Evolutionary conservation across 2,797 vertebrate genomes (phyloP).

Genomic region (Prunella strophiata): DNA sequence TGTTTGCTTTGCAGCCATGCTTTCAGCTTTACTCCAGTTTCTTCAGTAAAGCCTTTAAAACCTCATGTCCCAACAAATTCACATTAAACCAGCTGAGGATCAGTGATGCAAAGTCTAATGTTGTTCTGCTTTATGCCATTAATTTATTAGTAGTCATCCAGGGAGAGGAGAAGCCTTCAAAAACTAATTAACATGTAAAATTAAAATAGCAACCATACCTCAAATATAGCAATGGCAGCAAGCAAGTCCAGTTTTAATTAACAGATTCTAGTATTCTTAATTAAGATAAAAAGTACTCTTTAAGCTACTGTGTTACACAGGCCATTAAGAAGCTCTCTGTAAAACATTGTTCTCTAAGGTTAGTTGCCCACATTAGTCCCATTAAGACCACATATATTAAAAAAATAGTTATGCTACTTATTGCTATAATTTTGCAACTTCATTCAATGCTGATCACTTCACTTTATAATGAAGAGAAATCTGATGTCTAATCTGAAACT

Average conservation of each 20-base stretch:
- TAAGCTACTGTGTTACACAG: slow-evolving; percentile 4
- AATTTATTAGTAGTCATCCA: slow-evolving; percentile 18
- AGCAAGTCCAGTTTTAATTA: slow-evolving; percentile 49
- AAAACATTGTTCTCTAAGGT: slow-evolving; percentile 59
- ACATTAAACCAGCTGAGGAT: slow-evolving; percentile 45
- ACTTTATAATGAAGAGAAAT: slow-evolving; percentile 18
- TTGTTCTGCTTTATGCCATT: slow-evolving; percentile 19
- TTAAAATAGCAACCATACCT: slow-evolving; percentile 3
- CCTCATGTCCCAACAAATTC: slow-evolving; percentile 1
- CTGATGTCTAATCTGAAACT: background rate
- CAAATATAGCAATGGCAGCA: slow-evolving; percentile 36
- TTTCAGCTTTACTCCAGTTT: slow-evolving; percentile 63
- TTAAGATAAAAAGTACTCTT: slow-evolving; percentile 12
- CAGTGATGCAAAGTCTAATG: slow-evolving; percentile 33
- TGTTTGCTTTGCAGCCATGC: slow-evolving; percentile 68
- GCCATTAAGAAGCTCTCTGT: slow-evolving; percentile 52
- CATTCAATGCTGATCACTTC: background rate
- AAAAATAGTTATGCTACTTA: slow-evolving; percentile 8
- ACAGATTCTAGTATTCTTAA: slow-evolving; percentile 26
- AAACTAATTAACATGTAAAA: slow-evolving; percentile 37
- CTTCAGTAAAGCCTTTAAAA: slow-evolving; percentile 51
- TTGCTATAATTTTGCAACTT: background rate
- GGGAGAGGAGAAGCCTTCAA: slow-evolving; percentile 16
- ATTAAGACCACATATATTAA: background rate
- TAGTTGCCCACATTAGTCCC: slow-evolving; percentile 61